Evolutionary conservation across 2,797 vertebrate species (phyloP).

Genomic region (Mus minutoides): DNA sequence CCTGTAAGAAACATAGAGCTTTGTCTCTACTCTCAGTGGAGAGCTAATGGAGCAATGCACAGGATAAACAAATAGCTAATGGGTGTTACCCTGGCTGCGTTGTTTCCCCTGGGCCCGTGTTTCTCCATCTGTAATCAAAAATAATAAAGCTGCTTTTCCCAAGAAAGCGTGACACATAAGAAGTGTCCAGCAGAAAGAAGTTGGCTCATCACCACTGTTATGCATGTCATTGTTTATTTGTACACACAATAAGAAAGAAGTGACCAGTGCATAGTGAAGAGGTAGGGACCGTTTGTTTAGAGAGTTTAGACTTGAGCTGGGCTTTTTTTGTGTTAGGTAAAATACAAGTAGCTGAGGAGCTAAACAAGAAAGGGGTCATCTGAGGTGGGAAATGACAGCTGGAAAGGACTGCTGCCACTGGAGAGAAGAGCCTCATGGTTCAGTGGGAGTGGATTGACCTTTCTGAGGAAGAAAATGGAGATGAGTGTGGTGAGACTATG

Average conservation of each 20-base stretch:
- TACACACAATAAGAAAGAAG: conserved; percentile 3
- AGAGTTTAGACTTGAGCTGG: neutral
- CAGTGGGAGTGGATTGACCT: neutral
- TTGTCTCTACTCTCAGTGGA: conserved; percentile 14
- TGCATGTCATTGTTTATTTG: neutral
- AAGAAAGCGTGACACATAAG: neutral
- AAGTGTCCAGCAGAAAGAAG: neutral
- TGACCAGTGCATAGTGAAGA: neutral
- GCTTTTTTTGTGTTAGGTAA: neutral
- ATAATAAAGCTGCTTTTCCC: neutral
- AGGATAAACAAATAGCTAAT: neutral
- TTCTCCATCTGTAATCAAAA: neutral
- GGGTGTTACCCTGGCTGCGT: neutral
- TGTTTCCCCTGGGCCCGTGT: neutral
- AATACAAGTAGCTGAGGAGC: neutral
- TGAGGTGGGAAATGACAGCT: neutral
- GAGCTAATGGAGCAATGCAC: neutral
- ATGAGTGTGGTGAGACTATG: conserved; percentile 26
- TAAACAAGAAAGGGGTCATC: neutral
- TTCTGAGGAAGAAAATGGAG: conserved; percentile 56
- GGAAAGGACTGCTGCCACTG: neutral
- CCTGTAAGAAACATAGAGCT: neutral
- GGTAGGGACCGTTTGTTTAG: neutral
- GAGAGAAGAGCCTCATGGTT: neutral
- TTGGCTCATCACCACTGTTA: neutral